Percentiles rank a stretch among this genome's conserved stretches.
These are phyloP conservation scores for Malurus melanocephalus DNA, from an alignment of 2,113 vertebrate genomes.

Conservation along the genomic window DNA sequence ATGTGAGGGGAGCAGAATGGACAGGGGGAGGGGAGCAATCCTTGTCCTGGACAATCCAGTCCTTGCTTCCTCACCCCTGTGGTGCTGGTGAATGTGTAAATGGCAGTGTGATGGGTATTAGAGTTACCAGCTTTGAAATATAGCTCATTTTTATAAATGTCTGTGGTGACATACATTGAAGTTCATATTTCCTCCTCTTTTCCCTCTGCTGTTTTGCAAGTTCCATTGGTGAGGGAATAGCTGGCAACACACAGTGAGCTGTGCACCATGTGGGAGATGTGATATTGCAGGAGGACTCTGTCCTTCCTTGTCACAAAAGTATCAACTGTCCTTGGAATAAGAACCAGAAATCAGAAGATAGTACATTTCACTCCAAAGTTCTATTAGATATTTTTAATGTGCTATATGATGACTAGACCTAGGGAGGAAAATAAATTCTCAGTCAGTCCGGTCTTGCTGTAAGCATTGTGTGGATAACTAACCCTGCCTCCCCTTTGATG, in stretches of 20 bases:
- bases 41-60: not conserved
- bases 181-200: not conserved
- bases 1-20: not conserved
- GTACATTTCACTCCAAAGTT: not conserved
- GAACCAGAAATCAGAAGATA: not conserved
- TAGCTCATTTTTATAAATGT: not conserved
- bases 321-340: not conserved
- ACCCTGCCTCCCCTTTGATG: not conserved
- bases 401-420: not conserved
- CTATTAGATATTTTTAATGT: not conserved
- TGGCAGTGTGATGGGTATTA: not conserved
- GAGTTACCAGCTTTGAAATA: not conserved
- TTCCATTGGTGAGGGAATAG: not conserved
- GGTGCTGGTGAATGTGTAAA: not conserved
- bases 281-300: not conserved
- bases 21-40: not conserved
- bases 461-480: not conserved
- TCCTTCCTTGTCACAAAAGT: not conserved
- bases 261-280: not conserved
- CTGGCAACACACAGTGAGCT: not conserved
- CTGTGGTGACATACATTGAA: not conserved
- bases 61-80: not conserved
- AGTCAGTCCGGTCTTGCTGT: rapidly evolving
- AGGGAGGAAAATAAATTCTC: not conserved
- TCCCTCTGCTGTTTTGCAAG: not conserved